Percentiles rank a stretch among this genome's conserved stretches.
phyloP scores from a whole-genome alignment of 2,113 vertebrate species.

The Otolemur garnettii region DNA sequence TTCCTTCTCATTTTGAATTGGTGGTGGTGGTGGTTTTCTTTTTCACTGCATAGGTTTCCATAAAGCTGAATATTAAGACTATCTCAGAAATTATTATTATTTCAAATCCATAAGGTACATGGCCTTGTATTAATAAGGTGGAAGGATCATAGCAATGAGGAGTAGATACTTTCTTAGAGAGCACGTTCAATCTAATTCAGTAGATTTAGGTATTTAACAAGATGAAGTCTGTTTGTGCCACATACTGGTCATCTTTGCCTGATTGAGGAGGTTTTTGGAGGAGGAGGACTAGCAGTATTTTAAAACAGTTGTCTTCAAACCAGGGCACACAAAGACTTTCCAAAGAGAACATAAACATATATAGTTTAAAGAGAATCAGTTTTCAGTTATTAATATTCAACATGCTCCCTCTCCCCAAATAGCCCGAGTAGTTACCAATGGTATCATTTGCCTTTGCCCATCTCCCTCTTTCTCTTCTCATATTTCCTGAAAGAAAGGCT shows the following conservation, averaged over 20 bases:
- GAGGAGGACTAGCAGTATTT: background rate
- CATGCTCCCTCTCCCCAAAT: background rate
- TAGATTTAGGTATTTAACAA: background rate
- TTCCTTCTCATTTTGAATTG: background rate
- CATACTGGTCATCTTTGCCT: background rate
- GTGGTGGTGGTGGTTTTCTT: background rate
- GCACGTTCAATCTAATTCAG: background rate
- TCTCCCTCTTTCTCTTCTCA: background rate
- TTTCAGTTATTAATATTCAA: constrained; percentile 22
- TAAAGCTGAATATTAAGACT: background rate
- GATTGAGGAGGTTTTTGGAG: background rate
- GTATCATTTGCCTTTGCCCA: background rate
- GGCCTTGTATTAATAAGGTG: background rate
- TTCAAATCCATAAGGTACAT: background rate
- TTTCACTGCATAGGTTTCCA: background rate
- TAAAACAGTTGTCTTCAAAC: background rate
- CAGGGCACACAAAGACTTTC: background rate
- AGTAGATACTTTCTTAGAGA: background rate
- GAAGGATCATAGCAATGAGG: background rate
- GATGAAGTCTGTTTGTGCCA: background rate
- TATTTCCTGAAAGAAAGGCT: background rate
- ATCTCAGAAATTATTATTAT: constrained; percentile 30
- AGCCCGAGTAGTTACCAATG: background rate
- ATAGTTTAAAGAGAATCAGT: constrained; percentile 25
- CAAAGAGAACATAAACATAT: background rate